Base-by-base conservation (phyloP, 2,888 invertebrate species). In the Amphipyra berbera region DNA sequence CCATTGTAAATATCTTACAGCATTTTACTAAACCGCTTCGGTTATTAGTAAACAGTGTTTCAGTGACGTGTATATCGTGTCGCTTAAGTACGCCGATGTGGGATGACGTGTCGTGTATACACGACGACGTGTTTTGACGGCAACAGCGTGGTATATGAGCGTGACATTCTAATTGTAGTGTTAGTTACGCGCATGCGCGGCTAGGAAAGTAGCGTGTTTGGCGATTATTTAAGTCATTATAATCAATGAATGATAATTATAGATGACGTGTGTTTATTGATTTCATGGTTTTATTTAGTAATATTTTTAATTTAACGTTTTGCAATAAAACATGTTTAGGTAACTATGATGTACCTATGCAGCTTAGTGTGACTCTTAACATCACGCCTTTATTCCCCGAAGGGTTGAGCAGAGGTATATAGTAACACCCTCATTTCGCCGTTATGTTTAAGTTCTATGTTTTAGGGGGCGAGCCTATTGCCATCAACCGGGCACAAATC, bases 151-250 rank as follows among this genome's bases (percentile, higher is more conserved):
- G 6, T 41, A 14, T 14, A 14, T 47, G 8, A n/a, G 49, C 55
- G 53, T n/a, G 41, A 54, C 53, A 53, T 41, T 53, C 21, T 54
- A 46, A 52, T 41, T 49, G 33, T 55, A 41, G 14, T 15, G 37
- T 35, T 27, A 13, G 14, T n/a, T 44, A 44, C 8, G n/a, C 30
- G 9, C 12, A 33, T 30, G 44, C 0, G 38, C 1, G 41, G 57
- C 38, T 10, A 10, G 12, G n/a, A 33, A 3, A 8, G 30, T 1
- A 10, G 61, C 41, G 61, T 14, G 35, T 0, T 8, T 30, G 8
- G 42, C 13, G n/a, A 44, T 15, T 44, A 2, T 21, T 21, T 21
- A 21, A 21, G n/a, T n/a, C n/a, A n/a, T n/a, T n/a, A n/a, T n/a
- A n/a, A 21, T 21, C 21, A 15, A 44, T 12, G 10, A 21, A 21